These are phyloP conservation scores for Chloropsis cyanopogon DNA, from an alignment of 2,113 vertebrate genomes.

Conservation along the genomic window DNA sequence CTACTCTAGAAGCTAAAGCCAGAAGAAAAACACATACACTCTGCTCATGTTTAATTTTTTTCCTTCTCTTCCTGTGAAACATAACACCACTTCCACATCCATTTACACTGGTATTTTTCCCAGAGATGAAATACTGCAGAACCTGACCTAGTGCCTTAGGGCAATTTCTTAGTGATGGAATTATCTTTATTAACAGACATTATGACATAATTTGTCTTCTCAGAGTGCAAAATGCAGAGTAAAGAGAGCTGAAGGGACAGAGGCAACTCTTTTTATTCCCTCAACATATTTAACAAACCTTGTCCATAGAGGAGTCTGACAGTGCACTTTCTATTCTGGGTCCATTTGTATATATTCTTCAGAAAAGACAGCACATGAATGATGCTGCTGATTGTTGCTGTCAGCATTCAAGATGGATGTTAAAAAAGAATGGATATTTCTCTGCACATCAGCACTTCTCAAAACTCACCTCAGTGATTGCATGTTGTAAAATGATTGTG, in stretches of 20 bases:
- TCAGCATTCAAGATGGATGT: background rate
- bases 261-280: background rate
- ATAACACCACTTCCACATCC: background rate
- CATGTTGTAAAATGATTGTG: background rate
- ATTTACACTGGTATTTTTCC: background rate
- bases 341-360: background rate
- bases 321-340: background rate
- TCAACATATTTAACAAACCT: background rate
- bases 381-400: background rate
- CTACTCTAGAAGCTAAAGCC: background rate
- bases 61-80: background rate
- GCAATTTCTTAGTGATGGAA: background rate
- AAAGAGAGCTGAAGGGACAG: background rate
- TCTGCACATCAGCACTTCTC: background rate
- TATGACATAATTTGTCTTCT: background rate
- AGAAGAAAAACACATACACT: background rate
- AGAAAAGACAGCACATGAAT: background rate
- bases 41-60: background rate
- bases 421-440: background rate
- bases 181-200: background rate
- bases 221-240: background rate
- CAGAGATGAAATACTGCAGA: background rate
- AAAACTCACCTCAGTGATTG: background rate
- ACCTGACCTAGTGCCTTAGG: background rate
- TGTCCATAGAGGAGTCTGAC: background rate